These are phyloP conservation scores for Lethenteron reissneri DNA, from an alignment of 2,113 vertebrate genomes.

Conservation along the genomic window DNA sequence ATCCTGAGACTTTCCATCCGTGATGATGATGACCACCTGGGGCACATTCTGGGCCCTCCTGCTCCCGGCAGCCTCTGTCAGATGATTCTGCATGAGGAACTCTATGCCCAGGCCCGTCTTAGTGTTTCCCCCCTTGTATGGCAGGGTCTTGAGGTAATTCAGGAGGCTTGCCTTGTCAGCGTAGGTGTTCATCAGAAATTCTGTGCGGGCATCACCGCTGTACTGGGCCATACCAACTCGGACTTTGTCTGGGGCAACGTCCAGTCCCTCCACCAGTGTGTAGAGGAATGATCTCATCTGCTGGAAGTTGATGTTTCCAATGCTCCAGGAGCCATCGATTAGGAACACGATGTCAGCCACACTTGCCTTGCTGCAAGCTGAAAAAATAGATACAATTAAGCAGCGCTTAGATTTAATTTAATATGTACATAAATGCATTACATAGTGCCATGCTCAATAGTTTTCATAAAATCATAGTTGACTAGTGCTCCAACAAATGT, in stretches of 20 bases:
- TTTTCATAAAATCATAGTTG: no score
- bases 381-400: slow-evolving; percentile 16
- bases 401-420: no score
- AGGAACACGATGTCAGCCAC: slow-evolving; percentile 73
- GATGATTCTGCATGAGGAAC: slow-evolving; percentile 35
- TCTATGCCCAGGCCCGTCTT: slow-evolving; percentile 47
- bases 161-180: slow-evolving; percentile 31
- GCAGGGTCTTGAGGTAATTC: slow-evolving; percentile 38
- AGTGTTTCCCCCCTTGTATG: slow-evolving; percentile 34
- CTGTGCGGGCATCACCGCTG: slow-evolving; percentile 37
- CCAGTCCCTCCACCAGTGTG: slow-evolving; percentile 42
- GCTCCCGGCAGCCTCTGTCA: slow-evolving; percentile 43
- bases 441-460: no score
- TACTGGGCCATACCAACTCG: slow-evolving; percentile 56
- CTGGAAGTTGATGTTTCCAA: slow-evolving; percentile 51
- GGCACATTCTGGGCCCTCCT: slow-evolving; percentile 32
- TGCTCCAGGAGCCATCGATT: slow-evolving; percentile 66
- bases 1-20: slow-evolving; percentile 34
- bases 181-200: slow-evolving; percentile 55
- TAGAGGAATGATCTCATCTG: slow-evolving; percentile 48
- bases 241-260: slow-evolving; percentile 37
- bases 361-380: slow-evolving; percentile 45
- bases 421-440: no score
- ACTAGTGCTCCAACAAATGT: no score
- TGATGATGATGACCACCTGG: slow-evolving; percentile 50